Evolutionary conservation across 2,113 vertebrate species (phyloP).

Genomic region (Tor tambroides): DNA sequence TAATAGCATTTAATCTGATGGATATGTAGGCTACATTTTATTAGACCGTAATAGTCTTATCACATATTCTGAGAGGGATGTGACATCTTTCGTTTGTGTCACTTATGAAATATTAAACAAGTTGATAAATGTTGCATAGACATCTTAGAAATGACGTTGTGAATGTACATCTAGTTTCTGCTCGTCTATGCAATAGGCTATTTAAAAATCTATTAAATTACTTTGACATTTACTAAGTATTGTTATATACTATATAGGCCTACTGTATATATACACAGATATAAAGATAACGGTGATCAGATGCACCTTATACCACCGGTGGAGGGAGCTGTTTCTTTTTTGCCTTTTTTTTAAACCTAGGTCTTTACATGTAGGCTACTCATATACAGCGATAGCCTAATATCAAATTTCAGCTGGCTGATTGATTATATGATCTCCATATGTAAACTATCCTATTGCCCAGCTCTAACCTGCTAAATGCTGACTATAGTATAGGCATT

Average conservation of each 20-base stretch:
- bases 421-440: background rate
- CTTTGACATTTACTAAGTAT: background rate
- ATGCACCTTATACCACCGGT: background rate
- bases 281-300: background rate
- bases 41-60: background rate
- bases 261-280: background rate
- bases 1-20: background rate
- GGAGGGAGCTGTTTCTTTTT: conserved; percentile 11
- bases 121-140: background rate
- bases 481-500: too few species aligned
- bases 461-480: too few species aligned
- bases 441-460: too few species aligned
- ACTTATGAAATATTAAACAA: conserved; percentile 27
- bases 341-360: background rate
- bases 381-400: background rate
- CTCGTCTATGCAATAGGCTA: background rate
- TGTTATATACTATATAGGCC: background rate
- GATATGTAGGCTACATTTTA: background rate
- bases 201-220: background rate
- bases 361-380: background rate
- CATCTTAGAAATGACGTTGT: background rate
- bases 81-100: background rate
- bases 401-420: background rate
- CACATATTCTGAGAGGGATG: conserved; percentile 3
- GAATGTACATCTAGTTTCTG: background rate